Percentiles rank a stretch among this genome's conserved stretches.
phyloP scores from a whole-genome alignment of 2,888 invertebrate species.

The Mimas tiliae region DNA sequence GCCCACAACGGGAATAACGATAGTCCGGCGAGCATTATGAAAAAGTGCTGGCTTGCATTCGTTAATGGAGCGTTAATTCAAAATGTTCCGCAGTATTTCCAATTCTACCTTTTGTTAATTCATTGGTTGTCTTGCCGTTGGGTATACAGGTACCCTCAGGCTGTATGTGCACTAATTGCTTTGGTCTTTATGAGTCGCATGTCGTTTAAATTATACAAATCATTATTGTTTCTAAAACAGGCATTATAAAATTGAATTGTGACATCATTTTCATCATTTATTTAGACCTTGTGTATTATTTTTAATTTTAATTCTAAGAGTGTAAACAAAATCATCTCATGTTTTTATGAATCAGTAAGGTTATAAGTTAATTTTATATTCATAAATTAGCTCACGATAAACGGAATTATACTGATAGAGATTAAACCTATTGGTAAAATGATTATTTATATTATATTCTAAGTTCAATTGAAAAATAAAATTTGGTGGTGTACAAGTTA shows the following conservation, averaged over 20 bases:
- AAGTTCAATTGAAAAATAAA: too few relatives aligned
- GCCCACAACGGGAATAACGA: conserved; percentile 37
- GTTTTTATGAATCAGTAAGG: too few relatives aligned
- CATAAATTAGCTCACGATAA: too few relatives aligned
- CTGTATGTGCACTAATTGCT: conserved; percentile 1
- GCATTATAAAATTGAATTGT: not conserved
- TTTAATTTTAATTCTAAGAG: too few relatives aligned
- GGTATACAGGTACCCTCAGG: not conserved
- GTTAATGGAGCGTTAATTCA: conserved; percentile 29
- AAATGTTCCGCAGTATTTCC: conserved; percentile 20
- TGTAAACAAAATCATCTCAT: too few relatives aligned
- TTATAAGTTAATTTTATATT: too few relatives aligned
- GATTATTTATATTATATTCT: too few relatives aligned
- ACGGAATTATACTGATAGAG: too few relatives aligned
- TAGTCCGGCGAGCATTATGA: conserved; percentile 40
- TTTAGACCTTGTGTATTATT: too few relatives aligned
- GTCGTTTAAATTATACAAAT: not conserved
- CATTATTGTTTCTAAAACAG: not conserved
- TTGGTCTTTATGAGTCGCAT: not conserved
- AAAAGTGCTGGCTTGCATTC: conserved; percentile 37
- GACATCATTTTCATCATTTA: too few relatives aligned
- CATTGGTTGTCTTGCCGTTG: conserved; percentile 4
- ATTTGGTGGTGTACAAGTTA: too few relatives aligned
- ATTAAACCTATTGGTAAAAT: too few relatives aligned
- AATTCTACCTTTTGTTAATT: conserved; percentile 10